These are phyloP conservation scores for Mastomys coucha DNA, from an alignment of 2,113 vertebrate genomes.

Conservation along the genomic window DNA sequence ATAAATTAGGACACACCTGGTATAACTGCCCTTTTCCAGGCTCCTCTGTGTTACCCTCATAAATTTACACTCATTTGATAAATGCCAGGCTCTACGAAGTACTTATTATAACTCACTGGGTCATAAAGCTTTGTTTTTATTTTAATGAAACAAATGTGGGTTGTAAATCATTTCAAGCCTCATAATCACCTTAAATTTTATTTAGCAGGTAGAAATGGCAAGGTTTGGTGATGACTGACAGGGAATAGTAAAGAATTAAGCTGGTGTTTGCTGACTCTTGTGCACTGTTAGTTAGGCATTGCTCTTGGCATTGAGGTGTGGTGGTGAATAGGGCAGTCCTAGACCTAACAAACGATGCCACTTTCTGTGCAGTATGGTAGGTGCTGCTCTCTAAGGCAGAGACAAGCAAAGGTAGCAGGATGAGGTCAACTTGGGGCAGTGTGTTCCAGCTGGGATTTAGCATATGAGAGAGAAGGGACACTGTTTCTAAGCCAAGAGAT, in stretches of 20 bases:
- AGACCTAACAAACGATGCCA: not conserved
- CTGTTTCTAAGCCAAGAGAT: not conserved
- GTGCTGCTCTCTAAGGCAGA: not conserved
- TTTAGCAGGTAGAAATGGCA: slow-evolving; percentile 42
- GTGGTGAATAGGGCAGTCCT: not conserved
- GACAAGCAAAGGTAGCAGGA: not conserved
- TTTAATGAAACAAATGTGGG: slow-evolving; percentile 41
- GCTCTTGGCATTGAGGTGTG: not conserved
- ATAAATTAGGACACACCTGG: not conserved
- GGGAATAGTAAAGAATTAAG: slow-evolving; percentile 2
- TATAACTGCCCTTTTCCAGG: not conserved
- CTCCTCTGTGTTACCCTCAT: not conserved
- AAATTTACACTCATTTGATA: not conserved
- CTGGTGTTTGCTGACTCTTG: not conserved
- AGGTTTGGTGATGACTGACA: slow-evolving; percentile 14
- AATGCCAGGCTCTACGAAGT: not conserved
- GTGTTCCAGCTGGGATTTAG: not conserved
- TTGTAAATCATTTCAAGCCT: slow-evolving; percentile 51
- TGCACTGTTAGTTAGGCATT: not conserved
- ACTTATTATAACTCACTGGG: slow-evolving; percentile 51
- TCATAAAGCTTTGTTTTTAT: slow-evolving; percentile 55
- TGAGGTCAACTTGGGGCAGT: not conserved
- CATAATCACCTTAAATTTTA: slow-evolving; percentile 58
- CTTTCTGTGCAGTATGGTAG: not conserved
- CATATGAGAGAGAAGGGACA: not conserved